Conservation (phyloP, 2,797 vertebrate species). For the Microcaecilia unicolor region DNA sequence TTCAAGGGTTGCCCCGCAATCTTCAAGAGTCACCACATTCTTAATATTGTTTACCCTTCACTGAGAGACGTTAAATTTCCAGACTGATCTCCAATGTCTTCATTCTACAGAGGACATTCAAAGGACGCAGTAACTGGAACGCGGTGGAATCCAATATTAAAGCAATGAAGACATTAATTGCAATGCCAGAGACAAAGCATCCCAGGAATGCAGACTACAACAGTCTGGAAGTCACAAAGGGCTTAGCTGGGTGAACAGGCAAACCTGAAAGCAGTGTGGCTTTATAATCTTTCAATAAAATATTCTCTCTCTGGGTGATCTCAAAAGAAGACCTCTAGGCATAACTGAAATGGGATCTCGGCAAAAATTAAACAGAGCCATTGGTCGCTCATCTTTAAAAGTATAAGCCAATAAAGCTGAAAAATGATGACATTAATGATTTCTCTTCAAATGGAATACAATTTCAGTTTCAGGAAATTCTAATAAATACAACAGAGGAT, state of each 20-base stretch:
- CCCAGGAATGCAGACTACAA: conserved; percentile 73
- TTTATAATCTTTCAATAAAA: too few relatives aligned
- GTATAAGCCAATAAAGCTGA: conserved; percentile 13
- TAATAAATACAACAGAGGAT: not conserved
- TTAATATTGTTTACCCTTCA: too few relatives aligned
- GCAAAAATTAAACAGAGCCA: conserved; percentile 5
- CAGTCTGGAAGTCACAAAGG: conserved; percentile 33
- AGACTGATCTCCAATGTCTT: too few relatives aligned
- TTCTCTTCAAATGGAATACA: conserved; percentile 5
- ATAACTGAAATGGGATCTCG: conserved; percentile 50
- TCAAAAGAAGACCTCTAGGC: conserved; percentile 45
- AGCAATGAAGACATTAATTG: conserved; percentile 64
- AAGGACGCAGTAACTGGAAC: conserved; percentile 9
- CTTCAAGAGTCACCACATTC: too few relatives aligned
- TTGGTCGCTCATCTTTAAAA: conserved; percentile 2
- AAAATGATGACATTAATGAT: too few relatives aligned
- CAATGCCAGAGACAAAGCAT: conserved; percentile 58
- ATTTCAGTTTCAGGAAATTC: not conserved
- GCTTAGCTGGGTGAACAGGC: conserved; percentile 47
- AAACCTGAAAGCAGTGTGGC: conserved; percentile 14
- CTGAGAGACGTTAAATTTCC: too few relatives aligned
- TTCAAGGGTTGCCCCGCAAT: too few relatives aligned
- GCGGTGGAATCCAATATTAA: conserved; percentile 45
- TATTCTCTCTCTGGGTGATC: too few relatives aligned
- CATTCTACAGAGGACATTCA: not conserved